phyloP scores from a whole-genome alignment of 2,113 vertebrate genomes.

The Neolamprologus cancellatus region DNA sequence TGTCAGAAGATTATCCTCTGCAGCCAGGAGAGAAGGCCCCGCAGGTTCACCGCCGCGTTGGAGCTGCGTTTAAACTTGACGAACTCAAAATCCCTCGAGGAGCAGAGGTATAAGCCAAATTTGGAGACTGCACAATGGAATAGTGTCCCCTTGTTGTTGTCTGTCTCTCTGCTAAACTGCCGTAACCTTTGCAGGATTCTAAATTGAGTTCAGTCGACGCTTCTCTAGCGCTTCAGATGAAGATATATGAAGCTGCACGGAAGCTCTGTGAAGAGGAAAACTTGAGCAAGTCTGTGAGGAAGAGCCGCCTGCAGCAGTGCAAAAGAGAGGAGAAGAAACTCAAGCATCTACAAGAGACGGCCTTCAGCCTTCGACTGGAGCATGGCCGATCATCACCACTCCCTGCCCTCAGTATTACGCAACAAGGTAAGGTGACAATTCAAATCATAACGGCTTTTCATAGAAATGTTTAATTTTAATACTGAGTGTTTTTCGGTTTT shows the following conservation, averaged over 20 bases:
- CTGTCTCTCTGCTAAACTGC: neutral
- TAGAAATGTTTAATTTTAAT: neutral
- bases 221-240: conserved; percentile 83
- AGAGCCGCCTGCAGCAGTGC: conserved; percentile 72
- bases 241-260: conserved; percentile 80
- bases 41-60: conserved; percentile 78
- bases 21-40: conserved; percentile 81
- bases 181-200: conserved; percentile 65
- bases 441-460: neutral
- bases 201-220: conserved; percentile 73
- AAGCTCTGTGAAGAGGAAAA: conserved; percentile 78
- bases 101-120: conserved; percentile 67
- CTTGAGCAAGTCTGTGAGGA: conserved; percentile 72
- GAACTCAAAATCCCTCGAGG: conserved; percentile 67
- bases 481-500: neutral
- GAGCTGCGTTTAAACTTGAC: conserved; percentile 84
- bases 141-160: neutral
- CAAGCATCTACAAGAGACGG: conserved; percentile 71
- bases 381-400: conserved; percentile 58
- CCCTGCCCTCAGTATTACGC: conserved; percentile 47
- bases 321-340: conserved; percentile 82
- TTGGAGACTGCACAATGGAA: neutral
- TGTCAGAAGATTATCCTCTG: conserved; percentile 83
- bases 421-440: neutral
- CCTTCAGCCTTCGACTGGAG: conserved; percentile 70